Base-by-base conservation (phyloP, 2,888 invertebrate species). In the Metalampra italica region DNA sequence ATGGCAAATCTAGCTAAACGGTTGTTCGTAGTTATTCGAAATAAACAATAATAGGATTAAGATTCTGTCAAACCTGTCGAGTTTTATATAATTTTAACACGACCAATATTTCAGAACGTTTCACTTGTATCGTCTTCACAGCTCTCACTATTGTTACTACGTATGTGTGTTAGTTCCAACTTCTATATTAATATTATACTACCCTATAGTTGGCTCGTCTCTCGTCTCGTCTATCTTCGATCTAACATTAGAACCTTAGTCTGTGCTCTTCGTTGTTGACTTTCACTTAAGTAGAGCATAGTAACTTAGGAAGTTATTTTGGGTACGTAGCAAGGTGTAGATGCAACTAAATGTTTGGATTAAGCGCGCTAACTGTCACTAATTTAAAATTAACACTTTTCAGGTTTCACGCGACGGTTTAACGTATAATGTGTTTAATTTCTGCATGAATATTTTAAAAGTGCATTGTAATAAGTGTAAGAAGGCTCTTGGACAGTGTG, bases 221-320 rank as follows among this genome's bases (percentile, higher is more conserved):
- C 52, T 56, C n/a, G n/a, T n/a, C 58, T 72, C 66, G 57, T 67
- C 77, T 78, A 68, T 75, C 78, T 79, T 77, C 68, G 50, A 75
- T 76, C 73, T 76, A 36, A 67, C 60, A 59, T 69, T 72, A 69
- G 36, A 69, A 59, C 57, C 56, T 61, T 80, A 80, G 79, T 70
- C 82, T 78, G 64, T 77, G 60, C 64, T 77, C 87, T 87, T 87
- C 86, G 87, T 88, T 88, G 88, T 89, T 89, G 82, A 78, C 75
- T 83, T 78, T 82, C 79, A 66, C 72, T 59, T 47, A 69, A 71
- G 81, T 78, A 79, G 83, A 57, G 54, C 43, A 65, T 75, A 73
- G 79, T 73, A 68, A 74, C 65, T 75, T 80, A 83, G 80, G 70
- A 70, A 73, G 76, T 84, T 88, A 85, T 80, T 83, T 89, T 87